Base-by-base conservation (phyloP, 2,797 vertebrate genomes). In the Rousettus madagascariensis region DNA sequence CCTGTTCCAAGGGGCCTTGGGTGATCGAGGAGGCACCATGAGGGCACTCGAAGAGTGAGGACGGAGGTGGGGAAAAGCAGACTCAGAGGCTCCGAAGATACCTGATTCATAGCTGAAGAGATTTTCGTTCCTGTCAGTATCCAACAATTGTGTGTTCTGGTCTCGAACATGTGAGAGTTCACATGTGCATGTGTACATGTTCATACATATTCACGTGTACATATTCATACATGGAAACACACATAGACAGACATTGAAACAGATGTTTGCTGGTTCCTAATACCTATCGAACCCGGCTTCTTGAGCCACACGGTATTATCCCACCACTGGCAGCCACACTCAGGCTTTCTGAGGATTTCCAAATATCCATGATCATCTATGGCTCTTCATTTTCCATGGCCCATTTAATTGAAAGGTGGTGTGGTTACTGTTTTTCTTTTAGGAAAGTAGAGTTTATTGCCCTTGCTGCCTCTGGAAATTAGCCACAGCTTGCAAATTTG, bases 401-500 rank as follows among this genome's bases (percentile, higher is more conserved):
- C 63, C n/a, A 13, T 95, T 95, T 92, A 51, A 92, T 57, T 89
- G 82, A 92, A 96, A 92, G 78, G 82, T 94, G 43, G 4, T 95
- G n/a, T 2, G 0, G 33, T 92, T 95, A 77, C 69, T 72, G 72
- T 87, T 96, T 97, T 96, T 88, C 91, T 97, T 97, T 96, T 61
- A 92, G 82, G 82, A 86, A 97, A 96, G 94, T 89, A 57, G 53
- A 85, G 85, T 92, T 97, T 96, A 90, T 92, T 92, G 57, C 85
- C 88, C 63, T 80, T 80, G 68, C 43, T 91, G 71, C 96, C 84
- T 96, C 68, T 97, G 95, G 93, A 97, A 98, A 97, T 93, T 95
- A 94, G 89, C 93, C 93, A 94, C 65, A 86, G 78, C 93, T 93
- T 96, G 79, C 82, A 95, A 77, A 95, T 96, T 96, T 96, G 91